Base-by-base conservation (phyloP, 2,113 vertebrate genomes). In the Amazona vittata region DNA sequence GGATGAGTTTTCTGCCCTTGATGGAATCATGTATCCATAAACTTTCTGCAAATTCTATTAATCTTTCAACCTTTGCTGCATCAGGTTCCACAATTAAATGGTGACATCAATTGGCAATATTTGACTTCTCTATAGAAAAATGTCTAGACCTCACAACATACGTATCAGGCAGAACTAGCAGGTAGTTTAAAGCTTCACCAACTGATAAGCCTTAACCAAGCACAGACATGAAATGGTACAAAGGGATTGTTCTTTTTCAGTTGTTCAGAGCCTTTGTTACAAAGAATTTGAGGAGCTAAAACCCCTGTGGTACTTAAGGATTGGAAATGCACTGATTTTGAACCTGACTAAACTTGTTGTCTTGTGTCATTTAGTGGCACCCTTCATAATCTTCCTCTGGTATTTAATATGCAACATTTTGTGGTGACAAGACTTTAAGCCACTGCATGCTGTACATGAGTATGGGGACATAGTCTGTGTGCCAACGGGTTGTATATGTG, bases 401-500 rank as follows among this genome's bases (percentile, higher is more conserved):
- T 46, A 26, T 70, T 70, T 71, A 78, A 41, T 89, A 25, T 14
- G 26, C 0, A 1, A 3, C 17, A 15, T 52, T 71, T 64, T 83
- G 37, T 90, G 43, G 20, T 87, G 39, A 47, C 46, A 52, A 41
- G 41, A 15, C 69, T 60, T 83, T 57, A 67, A 60, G 33, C 41
- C 80, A 4, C 37, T 83, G 9, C 10, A 2, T 41, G 31, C 33
- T 44, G 5, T 62, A 37, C 37, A 47, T 24, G 53, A 53, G 28
- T 64, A 29, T 60, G 59, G 70, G 49, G 65, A 37, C 0, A 0
- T 16, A 21, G 28, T 69, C 15, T 35, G 2, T 63, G 2, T 49
- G 17, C 12, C 39, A 2, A 9, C 19, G 11, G 35, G 5, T n/a
- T 63, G 28, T 37, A 13, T 33, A 2, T 10, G 13, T 50, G 13